Evolutionary conservation across 2,113 vertebrate genomes (phyloP).

Genomic region (Rhabdomys dilectus): DNA sequence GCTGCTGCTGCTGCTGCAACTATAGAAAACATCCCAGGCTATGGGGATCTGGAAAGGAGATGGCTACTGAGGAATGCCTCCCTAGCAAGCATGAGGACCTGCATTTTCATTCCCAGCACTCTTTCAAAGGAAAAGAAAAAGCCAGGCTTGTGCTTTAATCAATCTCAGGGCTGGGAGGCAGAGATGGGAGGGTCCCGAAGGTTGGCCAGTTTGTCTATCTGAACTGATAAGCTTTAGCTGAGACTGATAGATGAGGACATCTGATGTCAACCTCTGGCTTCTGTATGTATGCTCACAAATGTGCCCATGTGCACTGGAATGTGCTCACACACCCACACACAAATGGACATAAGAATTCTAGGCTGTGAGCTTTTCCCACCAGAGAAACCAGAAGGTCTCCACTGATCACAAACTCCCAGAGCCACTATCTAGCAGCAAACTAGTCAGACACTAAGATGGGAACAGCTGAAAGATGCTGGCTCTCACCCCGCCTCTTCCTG

Average conservation of each 20-base stretch:
- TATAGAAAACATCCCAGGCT: not conserved
- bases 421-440: not conserved
- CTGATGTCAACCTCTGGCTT: not conserved
- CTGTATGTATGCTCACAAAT: too few species aligned
- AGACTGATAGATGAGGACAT: not conserved
- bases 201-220: not conserved
- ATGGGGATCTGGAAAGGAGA: not conserved
- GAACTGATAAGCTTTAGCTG: not conserved
- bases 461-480: not conserved
- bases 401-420: not conserved
- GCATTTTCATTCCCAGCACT: not conserved
- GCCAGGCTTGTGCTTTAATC: not conserved
- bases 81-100: not conserved
- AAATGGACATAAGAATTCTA: not conserved
- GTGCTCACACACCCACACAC: not conserved
- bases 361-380: not conserved
- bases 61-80: too few species aligned
- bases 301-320: too few species aligned
- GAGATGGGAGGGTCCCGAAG: too few species aligned
- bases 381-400: not conserved
- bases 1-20: not conserved
- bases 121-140: not conserved
- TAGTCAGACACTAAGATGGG: not conserved
- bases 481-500: not conserved
- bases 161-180: not conserved